Evolutionary conservation across 2,113 vertebrate genomes (phyloP).

Genomic region (Seriola dumerili): DNA sequence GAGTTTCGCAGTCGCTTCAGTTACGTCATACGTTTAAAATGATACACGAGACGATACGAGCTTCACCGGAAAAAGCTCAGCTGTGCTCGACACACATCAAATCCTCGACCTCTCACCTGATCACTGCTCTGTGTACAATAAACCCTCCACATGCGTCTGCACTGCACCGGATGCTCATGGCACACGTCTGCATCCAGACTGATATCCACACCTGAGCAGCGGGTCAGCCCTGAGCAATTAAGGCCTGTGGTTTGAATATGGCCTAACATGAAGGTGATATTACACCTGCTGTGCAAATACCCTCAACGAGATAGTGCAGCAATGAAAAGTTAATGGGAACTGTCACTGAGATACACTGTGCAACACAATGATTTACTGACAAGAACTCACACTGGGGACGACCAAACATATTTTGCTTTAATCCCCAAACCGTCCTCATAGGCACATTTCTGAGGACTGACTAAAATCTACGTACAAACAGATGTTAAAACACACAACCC

Average conservation of each 20-base stretch:
- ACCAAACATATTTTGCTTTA: not conserved
- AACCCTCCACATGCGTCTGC: not conserved
- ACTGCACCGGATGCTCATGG: not conserved
- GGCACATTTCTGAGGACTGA: not conserved
- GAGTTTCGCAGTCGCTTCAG: too few species aligned
- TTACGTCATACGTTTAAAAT: too few species aligned
- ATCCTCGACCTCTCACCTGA: too few species aligned
- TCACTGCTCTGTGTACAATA: too few species aligned
- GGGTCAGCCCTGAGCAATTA: not conserved
- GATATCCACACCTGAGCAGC: not conserved
- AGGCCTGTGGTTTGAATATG: not conserved
- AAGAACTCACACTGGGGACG: not conserved
- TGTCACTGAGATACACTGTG: not conserved
- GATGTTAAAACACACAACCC: not conserved
- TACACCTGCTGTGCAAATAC: slow-evolving; percentile 18
- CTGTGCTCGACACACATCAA: too few species aligned
- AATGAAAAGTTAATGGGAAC: not conserved
- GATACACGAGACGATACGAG: too few species aligned
- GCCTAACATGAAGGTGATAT: not conserved
- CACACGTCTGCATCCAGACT: not conserved
- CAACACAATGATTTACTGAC: not conserved
- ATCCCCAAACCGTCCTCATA: not conserved
- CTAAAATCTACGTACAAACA: not conserved
- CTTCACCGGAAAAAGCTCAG: too few species aligned
- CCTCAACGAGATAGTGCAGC: not conserved